A percentile compares a stretch with the other conserved stretches of the same genome.
Evolutionary conservation across 2,888 invertebrate species (phyloP).

Genomic region (Acronicta leporina): DNA sequence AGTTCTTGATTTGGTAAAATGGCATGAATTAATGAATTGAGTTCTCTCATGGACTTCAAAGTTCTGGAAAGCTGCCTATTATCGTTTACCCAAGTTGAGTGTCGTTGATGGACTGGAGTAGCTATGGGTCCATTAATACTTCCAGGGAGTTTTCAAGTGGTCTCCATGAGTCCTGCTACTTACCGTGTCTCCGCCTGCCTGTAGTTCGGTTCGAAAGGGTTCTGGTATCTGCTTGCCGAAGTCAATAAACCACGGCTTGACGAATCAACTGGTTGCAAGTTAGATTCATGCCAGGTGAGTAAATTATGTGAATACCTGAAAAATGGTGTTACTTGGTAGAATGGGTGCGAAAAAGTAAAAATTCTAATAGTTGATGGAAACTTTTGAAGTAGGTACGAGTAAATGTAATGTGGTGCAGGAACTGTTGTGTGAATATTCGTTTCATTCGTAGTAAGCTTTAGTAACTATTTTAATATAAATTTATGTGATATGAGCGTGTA

Average conservation of each 20-base stretch:
- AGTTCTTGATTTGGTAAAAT: background rate
- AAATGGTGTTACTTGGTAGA: slow-evolving; percentile 47
- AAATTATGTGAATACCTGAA: slow-evolving; percentile 72
- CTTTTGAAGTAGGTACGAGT: slow-evolving; percentile 8
- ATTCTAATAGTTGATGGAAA: slow-evolving; percentile 16
- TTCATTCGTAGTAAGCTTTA: slow-evolving; percentile 13
- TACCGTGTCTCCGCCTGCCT: slow-evolving; percentile 81
- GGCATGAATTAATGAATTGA: slow-evolving; percentile 3
- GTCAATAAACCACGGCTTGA: slow-evolving; percentile 52
- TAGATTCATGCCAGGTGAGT: slow-evolving; percentile 77
- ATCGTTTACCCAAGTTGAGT: too few species aligned
- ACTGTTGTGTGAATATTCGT: slow-evolving; percentile 24
- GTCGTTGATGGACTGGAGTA: too few species aligned
- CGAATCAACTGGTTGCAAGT: slow-evolving; percentile 67
- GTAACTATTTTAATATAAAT: slow-evolving; percentile 2
- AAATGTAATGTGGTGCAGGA: slow-evolving; percentile 20
- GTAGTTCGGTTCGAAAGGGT: slow-evolving; percentile 46
- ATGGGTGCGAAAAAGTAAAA: slow-evolving; percentile 34
- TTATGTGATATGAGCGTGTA: slow-evolving; percentile 19
- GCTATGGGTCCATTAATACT: slow-evolving; percentile 6
- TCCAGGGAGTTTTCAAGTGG: slow-evolving; percentile 1
- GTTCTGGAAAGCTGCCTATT: background rate
- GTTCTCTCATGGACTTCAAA: slow-evolving; percentile 6
- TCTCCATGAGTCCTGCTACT: slow-evolving; percentile 21
- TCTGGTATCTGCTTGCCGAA: slow-evolving; percentile 24